Percentiles rank a stretch among this genome's conserved stretches.
These are phyloP conservation scores for Ciconia nigra DNA, from an alignment of 2,797 vertebrate genomes.

Conservation along the genomic window DNA sequence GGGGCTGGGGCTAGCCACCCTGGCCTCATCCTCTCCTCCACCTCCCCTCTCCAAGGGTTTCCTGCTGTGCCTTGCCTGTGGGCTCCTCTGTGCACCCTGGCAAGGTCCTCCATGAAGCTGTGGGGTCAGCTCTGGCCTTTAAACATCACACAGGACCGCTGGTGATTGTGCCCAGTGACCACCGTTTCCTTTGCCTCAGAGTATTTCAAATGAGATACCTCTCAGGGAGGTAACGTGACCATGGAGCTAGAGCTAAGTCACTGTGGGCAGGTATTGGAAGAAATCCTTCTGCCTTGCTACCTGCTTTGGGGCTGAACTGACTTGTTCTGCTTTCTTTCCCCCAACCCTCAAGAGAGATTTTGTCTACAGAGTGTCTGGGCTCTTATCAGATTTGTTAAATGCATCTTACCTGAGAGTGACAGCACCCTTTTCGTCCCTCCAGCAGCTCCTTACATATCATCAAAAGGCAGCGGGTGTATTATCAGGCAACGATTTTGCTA, in stretches of 20 bases:
- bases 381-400: background rate
- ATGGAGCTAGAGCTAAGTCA: background rate
- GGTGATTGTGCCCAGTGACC: background rate
- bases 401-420: background rate
- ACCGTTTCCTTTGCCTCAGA: background rate
- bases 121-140: background rate
- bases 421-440: background rate
- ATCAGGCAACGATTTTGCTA: background rate
- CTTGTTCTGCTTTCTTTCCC: background rate
- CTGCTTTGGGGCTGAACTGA: background rate
- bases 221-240: background rate
- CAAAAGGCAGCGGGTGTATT: background rate
- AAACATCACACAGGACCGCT: background rate
- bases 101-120: background rate
- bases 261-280: background rate
- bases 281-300: background rate
- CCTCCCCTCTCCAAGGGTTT: background rate
- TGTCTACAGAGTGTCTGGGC: background rate
- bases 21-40: background rate
- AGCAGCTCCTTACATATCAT: background rate
- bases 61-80: background rate
- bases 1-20: background rate
- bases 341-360: background rate
- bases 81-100: background rate
- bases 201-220: background rate